These are phyloP conservation scores for Notolabrus celidotus DNA, from an alignment of 2,797 vertebrate genomes.

Conservation along the genomic window DNA sequence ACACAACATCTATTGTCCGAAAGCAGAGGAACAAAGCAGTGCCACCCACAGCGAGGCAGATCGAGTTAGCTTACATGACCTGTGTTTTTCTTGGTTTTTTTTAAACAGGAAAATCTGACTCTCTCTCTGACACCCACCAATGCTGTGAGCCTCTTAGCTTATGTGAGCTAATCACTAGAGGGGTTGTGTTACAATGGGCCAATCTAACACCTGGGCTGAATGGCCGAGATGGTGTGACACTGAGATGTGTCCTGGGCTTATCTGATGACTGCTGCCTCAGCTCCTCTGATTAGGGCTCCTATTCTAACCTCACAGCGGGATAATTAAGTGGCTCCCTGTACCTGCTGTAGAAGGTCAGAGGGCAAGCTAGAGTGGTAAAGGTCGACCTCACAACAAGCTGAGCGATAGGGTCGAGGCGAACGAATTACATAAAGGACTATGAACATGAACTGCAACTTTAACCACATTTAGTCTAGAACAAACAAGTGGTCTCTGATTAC, in stretches of 20 bases:
- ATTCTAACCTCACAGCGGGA: conserved; percentile 73
- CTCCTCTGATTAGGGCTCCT: conserved; percentile 82
- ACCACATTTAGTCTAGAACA: not conserved
- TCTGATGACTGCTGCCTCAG: conserved; percentile 81
- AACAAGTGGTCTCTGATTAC: not conserved
- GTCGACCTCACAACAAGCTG: conserved; percentile 57
- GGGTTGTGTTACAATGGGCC: conserved; percentile 85
- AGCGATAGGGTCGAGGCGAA: conserved; percentile 11
- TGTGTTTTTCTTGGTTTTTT: conserved; percentile 65
- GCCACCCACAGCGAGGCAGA: conserved; percentile 77
- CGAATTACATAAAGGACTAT: conserved; percentile 50
- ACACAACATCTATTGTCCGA: conserved; percentile 42
- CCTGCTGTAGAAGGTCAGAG: conserved; percentile 73
- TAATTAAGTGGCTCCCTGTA: conserved; percentile 80
- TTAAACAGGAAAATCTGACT: conserved; percentile 69
- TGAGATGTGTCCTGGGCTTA: conserved; percentile 83
- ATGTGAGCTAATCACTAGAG: conserved; percentile 84
- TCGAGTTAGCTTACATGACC: conserved; percentile 71
- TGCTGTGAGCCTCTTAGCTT: conserved; percentile 76
- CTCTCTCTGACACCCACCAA: conserved; percentile 63
- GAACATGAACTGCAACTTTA: conserved; percentile 43
- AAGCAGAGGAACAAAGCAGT: conserved; percentile 56
- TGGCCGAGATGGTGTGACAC: conserved; percentile 70
- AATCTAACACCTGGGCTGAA: conserved; percentile 86
- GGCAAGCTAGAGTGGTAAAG: conserved; percentile 51